Base-by-base conservation (phyloP, 2,113 vertebrate species). In the Peromyscus maniculatus region DNA sequence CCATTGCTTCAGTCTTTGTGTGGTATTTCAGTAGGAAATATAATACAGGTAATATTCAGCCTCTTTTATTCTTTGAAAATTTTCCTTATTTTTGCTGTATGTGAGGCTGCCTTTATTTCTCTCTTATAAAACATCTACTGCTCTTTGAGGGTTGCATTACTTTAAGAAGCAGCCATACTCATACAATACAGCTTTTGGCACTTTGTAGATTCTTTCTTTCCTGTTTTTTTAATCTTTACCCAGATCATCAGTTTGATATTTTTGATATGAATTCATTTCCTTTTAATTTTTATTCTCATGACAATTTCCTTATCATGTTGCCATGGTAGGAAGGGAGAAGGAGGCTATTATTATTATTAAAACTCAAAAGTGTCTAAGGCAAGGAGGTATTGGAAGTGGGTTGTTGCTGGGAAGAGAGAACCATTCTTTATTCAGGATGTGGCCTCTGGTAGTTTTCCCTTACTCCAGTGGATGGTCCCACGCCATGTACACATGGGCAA, bases 1-100 rank as follows among this genome's bases (percentile, higher is more conserved):
- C 87, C 82, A 84, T 80, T 80, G 78, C 97, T 96, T 97, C 55
- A 75, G 1, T 2, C 59, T 90, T 3, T 62, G 26, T 77, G 7
- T 93, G 66, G n/a, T 66, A 95, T 43, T 96, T 93, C 92, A 88
- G 67, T 0, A 28, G 97, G 64, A 95, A 66, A 97, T 0, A 0
- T 0, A 59, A 55, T 7, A 39, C 91, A 91, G 89, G 95, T 67
- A 89, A 82, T 46, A 78, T 0, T 16, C 52, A 4, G 5, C 0
- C 1, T 16, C 66, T 80, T 96, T 94, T 26, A 89, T 16, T 62
- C 82, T 93, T 90, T 77, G 79, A 91, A 93, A 52, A 52, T 10
- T 52, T 52, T 52, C 52, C 10, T 62, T 91, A 97, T 72, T 91
- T 87, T 71, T 86, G 78, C 49, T 31, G 11, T 39, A 22, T 75